phyloP scores from a whole-genome alignment of 92 coral and sea anemone species.

The Epizoanthus stellaris region DNA sequence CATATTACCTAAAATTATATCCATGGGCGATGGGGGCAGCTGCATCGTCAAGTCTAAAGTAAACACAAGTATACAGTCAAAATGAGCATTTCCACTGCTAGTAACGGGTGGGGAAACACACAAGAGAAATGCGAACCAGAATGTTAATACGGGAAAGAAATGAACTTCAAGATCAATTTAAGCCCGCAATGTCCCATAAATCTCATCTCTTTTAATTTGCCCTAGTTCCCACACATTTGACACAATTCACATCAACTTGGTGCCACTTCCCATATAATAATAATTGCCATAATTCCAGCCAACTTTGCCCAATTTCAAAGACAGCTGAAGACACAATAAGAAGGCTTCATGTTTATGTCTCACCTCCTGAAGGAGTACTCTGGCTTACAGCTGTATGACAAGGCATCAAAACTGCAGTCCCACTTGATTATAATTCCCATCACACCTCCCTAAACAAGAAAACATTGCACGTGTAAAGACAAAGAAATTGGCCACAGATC shows the following conservation, averaged over 20 bases:
- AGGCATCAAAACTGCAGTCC: constrained; percentile 93
- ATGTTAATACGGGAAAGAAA: no score
- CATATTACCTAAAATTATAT: constrained; percentile 89
- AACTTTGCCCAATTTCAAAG: no score
- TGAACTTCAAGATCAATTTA: no score
- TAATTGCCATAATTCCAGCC: background rate
- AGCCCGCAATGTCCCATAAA: no score
- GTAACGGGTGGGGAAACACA: background rate
- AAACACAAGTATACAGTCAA: background rate
- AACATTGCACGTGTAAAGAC: background rate
- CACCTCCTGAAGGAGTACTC: constrained; percentile 86
- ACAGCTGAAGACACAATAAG: background rate
- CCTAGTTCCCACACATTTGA: no score
- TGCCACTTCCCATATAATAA: background rate
- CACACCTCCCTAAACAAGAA: constrained; percentile 86
- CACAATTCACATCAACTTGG: no score
- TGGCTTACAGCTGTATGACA: constrained; percentile 84
- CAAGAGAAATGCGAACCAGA: no score
- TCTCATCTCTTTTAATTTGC: no score
- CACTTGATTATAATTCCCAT: constrained; percentile 90
- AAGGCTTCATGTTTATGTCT: background rate
- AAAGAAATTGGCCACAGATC: background rate
- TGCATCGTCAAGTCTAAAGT: constrained; percentile 81
- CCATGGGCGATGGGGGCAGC: constrained; percentile 89
- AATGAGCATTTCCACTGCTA: background rate